Base-by-base conservation (phyloP, 2,113 vertebrate species). In the Macheiramphus alcinus region DNA sequence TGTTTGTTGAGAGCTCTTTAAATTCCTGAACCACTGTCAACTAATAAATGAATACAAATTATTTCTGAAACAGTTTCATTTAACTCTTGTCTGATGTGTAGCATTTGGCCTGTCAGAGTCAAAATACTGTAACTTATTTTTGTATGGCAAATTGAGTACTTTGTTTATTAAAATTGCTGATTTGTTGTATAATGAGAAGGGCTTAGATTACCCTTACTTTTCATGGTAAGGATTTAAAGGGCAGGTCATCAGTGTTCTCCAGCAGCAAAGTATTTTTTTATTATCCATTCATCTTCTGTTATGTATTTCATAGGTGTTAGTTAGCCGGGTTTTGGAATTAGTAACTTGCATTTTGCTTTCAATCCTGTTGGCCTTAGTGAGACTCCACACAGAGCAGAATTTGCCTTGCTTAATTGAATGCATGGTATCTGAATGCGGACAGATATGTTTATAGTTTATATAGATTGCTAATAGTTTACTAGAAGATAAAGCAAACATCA, bases 61-160 rank as follows among this genome's bases (percentile, higher is more conserved):
- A 85, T 74, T 59, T 73, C 79, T 11, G 82, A 45, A 90, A 56
- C 75, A 66, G 88, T 88, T 88, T 93, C 93, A 79, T 96, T 88
- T 92, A 82, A 86, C 82, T 97, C 84, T 36, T 93, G 78, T 86
- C 85, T 93, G 13, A 87, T 36, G 55, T 21, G 42, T 58, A 94
- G 92, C 80, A 56, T 80, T 95, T 93, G 94, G 93, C 93, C 85
- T 90, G 74, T 83, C 78, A 29, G 90, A 89, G 84, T 53, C 94
- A 52, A 82, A 94, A 88, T 1, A 36, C 93, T 76, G 78, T 45
- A 85, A 84, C 87, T 95, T 81, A 59, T 18, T 85, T 96, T 58
- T 45, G 66, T 95, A 47, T 45, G 66, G 86, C 92, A 90, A 91
- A 94, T 82, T 25, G 91, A 94, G 80, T 71, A 16, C 66, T 96